These are phyloP conservation scores for Colletes latitarsis DNA, from an alignment of 1,140 invertebrate genomes.

Conservation along the genomic window DNA sequence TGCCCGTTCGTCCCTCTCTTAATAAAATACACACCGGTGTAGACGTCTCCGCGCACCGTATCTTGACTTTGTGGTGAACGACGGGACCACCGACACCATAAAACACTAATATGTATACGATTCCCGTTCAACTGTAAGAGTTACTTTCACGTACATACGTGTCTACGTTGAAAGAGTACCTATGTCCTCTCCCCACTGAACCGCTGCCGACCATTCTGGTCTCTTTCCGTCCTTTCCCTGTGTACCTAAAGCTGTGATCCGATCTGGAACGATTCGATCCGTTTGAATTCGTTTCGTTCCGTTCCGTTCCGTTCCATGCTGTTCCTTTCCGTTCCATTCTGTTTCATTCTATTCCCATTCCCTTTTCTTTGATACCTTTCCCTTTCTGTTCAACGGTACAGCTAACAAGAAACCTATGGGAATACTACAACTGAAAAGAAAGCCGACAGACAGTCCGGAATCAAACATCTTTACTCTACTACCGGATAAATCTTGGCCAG, in stretches of 20 bases:
- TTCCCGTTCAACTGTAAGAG: constrained; percentile 45
- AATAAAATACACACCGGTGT: neutral
- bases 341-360: neutral
- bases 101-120: constrained; percentile 35
- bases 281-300: constrained; percentile 39
- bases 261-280: constrained; percentile 48
- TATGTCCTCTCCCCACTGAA: constrained; percentile 43
- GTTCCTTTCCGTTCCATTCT: neutral
- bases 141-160: constrained; percentile 50
- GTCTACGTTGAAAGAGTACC: constrained; percentile 28
- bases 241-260: constrained; percentile 21
- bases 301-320: neutral
- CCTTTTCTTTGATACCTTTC: neutral
- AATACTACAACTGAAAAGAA: constrained; percentile 12
- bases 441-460: constrained; percentile 2
- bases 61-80: neutral
- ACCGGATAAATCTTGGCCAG: constrained; percentile 2
- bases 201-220: constrained; percentile 30
- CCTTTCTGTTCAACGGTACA: neutral
- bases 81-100: constrained; percentile 36
- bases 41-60: neutral
- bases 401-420: constrained; percentile 7
- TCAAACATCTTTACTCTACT: constrained; percentile 4
- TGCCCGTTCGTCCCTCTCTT: neutral
- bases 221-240: constrained; percentile 46